Base-by-base conservation (phyloP, 2,113 vertebrate species). In the Dolichotis patagonum region DNA sequence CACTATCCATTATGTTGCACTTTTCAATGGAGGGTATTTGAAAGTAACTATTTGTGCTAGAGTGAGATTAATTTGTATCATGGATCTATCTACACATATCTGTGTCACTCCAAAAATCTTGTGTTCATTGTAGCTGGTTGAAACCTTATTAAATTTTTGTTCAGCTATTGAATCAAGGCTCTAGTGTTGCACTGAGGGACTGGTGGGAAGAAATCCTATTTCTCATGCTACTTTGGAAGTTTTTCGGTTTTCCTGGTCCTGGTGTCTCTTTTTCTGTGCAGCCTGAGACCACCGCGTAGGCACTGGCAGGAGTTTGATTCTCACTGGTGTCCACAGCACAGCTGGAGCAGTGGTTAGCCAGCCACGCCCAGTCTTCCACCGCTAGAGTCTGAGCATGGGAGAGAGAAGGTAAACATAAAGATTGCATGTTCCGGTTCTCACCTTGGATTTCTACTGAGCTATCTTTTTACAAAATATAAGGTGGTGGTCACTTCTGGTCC, bases 261-360 rank as follows among this genome's bases (percentile, higher is more conserved):
- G 38, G 49, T 4, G 0, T 16, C 43, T 83, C 96, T 88, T 60
- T 43, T 92, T 65, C 56, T 35, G 22, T 32, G 3, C 75, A 41
- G 30, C 60, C 43, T 84, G 67, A 56, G 82, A 75, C 41, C 0
- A 54, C 71, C 38, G 1, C 75, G 91, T 78, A 95, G 5, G 19
- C 17, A 9, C 54, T 7, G 3, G 17, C 38, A 46, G 19, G 54
- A 62, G 9, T 30, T 41, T 46, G 85, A 26, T 4, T 3, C 77
- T 56, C 12, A 58, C 58, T 28, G 90, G 49, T 77, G 89, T 81
- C 88, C 56, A 73, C 75, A 95, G 78, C 24, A 80, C 35, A 17
- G 30, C 9, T 77, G 38, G 69, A 43, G 14, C 24, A 95, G 91
- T 88, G 58, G 26, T 73, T 26, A 92, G 92, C 60, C 54, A 82